Conservation (phyloP, 2,797 vertebrate species). For the Sarcoramphus papa region DNA sequence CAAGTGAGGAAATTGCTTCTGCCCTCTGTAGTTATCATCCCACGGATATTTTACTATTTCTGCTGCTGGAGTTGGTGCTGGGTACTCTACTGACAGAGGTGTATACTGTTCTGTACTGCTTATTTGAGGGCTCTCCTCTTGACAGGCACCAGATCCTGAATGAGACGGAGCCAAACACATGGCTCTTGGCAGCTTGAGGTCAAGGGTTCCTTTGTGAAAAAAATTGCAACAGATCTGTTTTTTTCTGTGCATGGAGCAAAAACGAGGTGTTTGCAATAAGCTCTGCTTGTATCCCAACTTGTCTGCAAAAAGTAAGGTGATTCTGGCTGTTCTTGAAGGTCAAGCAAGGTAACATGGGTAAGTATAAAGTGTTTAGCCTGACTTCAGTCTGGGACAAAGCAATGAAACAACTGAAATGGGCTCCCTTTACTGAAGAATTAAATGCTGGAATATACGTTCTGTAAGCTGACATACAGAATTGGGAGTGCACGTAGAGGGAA, state of each 20-base stretch:
- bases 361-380: neutral
- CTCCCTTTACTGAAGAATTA: neutral
- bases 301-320: neutral
- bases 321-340: neutral
- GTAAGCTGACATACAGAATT: neutral
- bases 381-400: neutral
- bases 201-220: neutral
- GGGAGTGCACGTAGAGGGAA: accelerated
- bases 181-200: neutral
- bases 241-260: neutral
- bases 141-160: neutral
- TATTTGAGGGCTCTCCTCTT: neutral
- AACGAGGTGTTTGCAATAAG: neutral
- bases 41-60: neutral
- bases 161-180: neutral
- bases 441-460: neutral
- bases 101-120: neutral
- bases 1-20: neutral
- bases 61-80: neutral
- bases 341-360: neutral
- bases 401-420: neutral
- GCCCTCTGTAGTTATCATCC: neutral
- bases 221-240: neutral
- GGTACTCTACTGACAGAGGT: neutral
- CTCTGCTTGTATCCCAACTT: neutral